These are phyloP conservation scores for Eustalomyia histrio DNA, from an alignment of 2,888 invertebrate species.

Conservation along the genomic window DNA sequence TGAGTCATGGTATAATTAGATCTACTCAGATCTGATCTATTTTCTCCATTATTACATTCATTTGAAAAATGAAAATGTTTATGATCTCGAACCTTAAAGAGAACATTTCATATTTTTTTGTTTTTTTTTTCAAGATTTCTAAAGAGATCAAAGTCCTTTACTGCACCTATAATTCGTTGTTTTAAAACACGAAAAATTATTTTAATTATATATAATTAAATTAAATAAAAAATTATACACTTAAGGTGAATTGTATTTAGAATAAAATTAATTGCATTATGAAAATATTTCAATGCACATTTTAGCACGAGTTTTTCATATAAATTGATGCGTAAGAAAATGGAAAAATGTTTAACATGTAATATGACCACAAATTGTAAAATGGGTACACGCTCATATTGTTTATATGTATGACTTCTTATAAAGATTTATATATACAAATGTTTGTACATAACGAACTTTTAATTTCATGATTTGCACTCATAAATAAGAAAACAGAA, in stretches of 20 bases:
- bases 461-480: constrained; percentile 57
- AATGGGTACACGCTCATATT: background rate
- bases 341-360: constrained; percentile 3
- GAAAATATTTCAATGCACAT: constrained; percentile 28
- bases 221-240: background rate
- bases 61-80: too few relatives aligned
- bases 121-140: too few relatives aligned
- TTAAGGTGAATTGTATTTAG: background rate
- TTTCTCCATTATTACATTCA: too few relatives aligned
- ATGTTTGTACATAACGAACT: constrained; percentile 4
- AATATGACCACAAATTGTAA: constrained; percentile 53
- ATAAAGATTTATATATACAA: background rate
- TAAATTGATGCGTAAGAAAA: constrained; percentile 5
- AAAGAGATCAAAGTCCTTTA: too few relatives aligned
- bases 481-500: constrained; percentile 44
- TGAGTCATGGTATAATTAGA: too few relatives aligned
- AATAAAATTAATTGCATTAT: background rate
- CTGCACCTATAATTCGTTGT: too few relatives aligned
- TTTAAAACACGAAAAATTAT: too few relatives aligned
- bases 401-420: background rate
- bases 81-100: too few relatives aligned
- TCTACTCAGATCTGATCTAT: too few relatives aligned
- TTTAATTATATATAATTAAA: background rate
- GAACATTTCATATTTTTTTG: too few relatives aligned
- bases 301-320: constrained; percentile 62